Evolutionary conservation across 2,113 vertebrate genomes (phyloP).

Genomic region (Notothenia rossii): DNA sequence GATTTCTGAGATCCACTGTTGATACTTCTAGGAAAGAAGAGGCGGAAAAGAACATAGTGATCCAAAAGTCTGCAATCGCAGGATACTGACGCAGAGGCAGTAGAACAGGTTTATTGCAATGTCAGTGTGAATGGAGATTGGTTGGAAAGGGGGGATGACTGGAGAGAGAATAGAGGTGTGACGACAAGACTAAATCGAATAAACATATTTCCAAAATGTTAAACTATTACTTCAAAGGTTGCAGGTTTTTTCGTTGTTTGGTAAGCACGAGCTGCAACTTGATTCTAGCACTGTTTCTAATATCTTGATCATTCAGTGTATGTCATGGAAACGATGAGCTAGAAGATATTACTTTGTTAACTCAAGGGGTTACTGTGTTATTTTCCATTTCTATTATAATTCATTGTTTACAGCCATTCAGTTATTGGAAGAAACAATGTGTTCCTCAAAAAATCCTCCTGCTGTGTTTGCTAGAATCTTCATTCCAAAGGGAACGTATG

Average conservation of each 20-base stretch:
- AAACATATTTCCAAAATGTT: not conserved
- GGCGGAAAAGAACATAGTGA: not conserved
- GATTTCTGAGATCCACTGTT: not conserved
- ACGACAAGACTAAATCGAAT: not conserved
- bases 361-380: not conserved
- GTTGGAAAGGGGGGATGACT: too few species aligned
- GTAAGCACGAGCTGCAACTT: not conserved
- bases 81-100: too few species aligned
- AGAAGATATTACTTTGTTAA: not conserved
- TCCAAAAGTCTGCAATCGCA: not conserved
- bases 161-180: too few species aligned
- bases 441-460: conserved; percentile 6
- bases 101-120: too few species aligned
- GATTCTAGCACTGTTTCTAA: not conserved
- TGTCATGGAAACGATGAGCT: conserved; percentile 11
- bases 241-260: not conserved
- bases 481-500: not conserved
- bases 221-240: not conserved
- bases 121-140: too few species aligned
- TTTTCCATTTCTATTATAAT: conserved; percentile 27
- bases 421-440: not conserved
- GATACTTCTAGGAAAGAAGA: conserved; percentile 4
- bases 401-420: conserved; percentile 33
- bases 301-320: too few species aligned
- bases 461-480: not conserved